A percentile compares a stretch with the other conserved stretches of the same genome.
phyloP scores from a whole-genome alignment of 2,888 invertebrate species.

The Cephus rjabovi region DNA sequence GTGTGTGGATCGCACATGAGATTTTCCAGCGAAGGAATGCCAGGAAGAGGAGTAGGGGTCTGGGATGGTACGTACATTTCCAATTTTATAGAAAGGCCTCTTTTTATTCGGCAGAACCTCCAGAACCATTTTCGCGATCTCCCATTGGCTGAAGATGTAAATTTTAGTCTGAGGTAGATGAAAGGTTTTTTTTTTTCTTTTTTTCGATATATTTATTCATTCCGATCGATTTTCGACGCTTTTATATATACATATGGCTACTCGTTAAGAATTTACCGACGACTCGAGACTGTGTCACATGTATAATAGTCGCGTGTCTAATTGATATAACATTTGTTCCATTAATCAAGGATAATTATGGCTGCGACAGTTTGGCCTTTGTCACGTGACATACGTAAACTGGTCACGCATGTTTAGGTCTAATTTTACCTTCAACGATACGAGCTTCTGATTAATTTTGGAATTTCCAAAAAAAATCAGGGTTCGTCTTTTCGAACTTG shows the following conservation, averaged over 20 bases:
- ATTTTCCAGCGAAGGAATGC: background rate
- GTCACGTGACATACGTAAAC: too few species aligned
- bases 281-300: background rate
- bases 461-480: too few species aligned
- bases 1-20: background rate
- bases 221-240: background rate
- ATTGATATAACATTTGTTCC: too few species aligned
- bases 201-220: background rate
- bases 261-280: background rate
- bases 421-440: too few species aligned
- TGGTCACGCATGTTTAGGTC: too few species aligned
- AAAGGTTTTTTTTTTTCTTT: background rate
- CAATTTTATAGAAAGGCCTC: constrained; percentile 5
- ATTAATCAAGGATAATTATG: too few species aligned
- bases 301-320: too few species aligned
- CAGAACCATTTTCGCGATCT: background rate
- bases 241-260: background rate
- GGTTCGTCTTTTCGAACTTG: too few species aligned
- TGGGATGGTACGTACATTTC: background rate
- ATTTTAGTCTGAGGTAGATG: background rate
- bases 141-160: background rate
- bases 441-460: too few species aligned
- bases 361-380: too few species aligned
- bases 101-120: background rate
- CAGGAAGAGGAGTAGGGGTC: too few species aligned